phyloP scores from a whole-genome alignment of 2,113 vertebrate species.

The Hemichromis elongatus region DNA sequence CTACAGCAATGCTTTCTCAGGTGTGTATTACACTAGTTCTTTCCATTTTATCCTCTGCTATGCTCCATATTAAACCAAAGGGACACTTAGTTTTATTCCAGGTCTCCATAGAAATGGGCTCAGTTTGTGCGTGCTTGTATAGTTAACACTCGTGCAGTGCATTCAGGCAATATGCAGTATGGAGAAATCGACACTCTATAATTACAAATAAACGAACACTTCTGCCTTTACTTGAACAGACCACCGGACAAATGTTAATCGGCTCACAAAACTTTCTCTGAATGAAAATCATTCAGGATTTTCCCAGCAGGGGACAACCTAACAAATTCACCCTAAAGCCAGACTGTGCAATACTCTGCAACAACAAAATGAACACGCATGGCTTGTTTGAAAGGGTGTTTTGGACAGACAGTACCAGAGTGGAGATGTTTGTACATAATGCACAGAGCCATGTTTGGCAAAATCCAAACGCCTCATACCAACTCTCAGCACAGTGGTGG shows the following conservation, averaged over 20 bases:
- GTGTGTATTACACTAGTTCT: slow-evolving; percentile 54
- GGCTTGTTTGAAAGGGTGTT: neutral
- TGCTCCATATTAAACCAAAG: neutral
- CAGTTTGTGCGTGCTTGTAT: neutral
- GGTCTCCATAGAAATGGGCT: neutral
- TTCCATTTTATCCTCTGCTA: neutral
- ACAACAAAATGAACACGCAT: neutral
- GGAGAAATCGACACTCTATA: neutral
- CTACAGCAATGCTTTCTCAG: slow-evolving; percentile 97
- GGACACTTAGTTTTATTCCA: neutral
- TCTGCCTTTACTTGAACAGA: neutral
- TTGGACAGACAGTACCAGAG: neutral
- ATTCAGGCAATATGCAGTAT: neutral
- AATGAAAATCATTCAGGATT: neutral
- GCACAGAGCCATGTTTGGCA: neutral
- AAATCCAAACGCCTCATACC: neutral
- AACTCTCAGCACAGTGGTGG: neutral
- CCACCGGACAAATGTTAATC: neutral
- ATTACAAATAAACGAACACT: neutral
- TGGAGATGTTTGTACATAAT: neutral
- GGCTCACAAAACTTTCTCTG: neutral
- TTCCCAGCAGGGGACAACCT: neutral
- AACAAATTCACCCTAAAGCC: neutral
- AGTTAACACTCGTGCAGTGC: neutral
- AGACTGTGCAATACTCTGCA: neutral